Percentiles rank a stretch among this genome's conserved stretches.
These are phyloP conservation scores for Chaetophractus vellerosus DNA, from an alignment of 2,797 vertebrate species.

Conservation along the genomic window DNA sequence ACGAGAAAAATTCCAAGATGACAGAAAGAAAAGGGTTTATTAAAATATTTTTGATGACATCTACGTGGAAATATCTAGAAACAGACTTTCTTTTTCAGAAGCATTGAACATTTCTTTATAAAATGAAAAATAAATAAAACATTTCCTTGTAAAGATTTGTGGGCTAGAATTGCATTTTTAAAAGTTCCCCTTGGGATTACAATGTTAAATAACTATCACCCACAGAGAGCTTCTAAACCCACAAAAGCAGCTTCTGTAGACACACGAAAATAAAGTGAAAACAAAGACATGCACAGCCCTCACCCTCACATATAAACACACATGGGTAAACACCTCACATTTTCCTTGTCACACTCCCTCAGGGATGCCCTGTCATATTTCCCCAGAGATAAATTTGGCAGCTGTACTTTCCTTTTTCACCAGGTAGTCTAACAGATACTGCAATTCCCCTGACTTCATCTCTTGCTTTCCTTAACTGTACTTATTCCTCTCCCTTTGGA, in stretches of 20 bases:
- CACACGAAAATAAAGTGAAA: not conserved
- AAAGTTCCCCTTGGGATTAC: not conserved
- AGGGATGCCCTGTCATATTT: not conserved
- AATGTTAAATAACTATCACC: not conserved
- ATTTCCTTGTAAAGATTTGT: constrained; percentile 39
- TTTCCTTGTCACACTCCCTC: not conserved
- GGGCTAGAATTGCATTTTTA: constrained; percentile 40
- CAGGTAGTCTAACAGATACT: not conserved
- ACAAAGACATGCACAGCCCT: not conserved
- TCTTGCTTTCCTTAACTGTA: not conserved
- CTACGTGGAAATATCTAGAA: constrained; percentile 18
- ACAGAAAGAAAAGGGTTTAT: constrained; percentile 40
- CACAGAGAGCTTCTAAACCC: not conserved
- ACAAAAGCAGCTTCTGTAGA: not conserved
- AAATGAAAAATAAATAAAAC: constrained; percentile 10
- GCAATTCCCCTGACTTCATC: not conserved
- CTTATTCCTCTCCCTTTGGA: not conserved
- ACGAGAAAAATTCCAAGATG: constrained; percentile 63
- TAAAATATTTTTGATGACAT: constrained; percentile 55
- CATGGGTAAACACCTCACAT: not conserved
- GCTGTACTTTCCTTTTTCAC: not conserved
- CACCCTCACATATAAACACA: too few species aligned
- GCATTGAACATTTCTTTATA: constrained; percentile 27
- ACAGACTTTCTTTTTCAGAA: not conserved
- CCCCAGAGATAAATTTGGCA: too few species aligned